phyloP scores from a whole-genome alignment of 2,888 invertebrate genomes.

The Archaeoteleia sp. region DNA sequence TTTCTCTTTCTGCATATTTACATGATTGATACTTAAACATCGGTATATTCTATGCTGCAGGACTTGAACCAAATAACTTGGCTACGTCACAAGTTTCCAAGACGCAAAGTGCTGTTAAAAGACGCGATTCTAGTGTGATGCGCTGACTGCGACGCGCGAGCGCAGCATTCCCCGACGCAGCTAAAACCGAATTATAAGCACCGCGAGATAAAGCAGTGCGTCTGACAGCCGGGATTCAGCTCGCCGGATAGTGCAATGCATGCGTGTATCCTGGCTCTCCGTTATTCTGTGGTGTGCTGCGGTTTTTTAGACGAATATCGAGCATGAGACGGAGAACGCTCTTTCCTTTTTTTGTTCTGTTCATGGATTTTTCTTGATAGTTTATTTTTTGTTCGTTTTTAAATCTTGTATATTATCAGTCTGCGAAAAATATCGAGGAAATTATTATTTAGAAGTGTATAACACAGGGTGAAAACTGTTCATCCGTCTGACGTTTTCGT shows the following conservation, averaged over 20 bases:
- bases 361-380: too few relatives aligned
- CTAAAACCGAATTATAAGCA: slow-evolving; percentile 40
- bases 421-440: too few relatives aligned
- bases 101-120: slow-evolving; percentile 63
- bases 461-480: too few relatives aligned
- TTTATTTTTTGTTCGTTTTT: too few relatives aligned
- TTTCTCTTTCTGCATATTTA: slow-evolving; percentile 40
- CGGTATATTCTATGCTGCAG: slow-evolving; percentile 72
- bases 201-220: too few relatives aligned
- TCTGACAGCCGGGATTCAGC: slow-evolving; percentile 32
- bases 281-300: slow-evolving; percentile 72
- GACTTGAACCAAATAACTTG: slow-evolving; percentile 73
- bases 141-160: slow-evolving; percentile 58
- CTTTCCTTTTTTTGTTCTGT: too few relatives aligned
- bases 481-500: too few relatives aligned
- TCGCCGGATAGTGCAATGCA: slow-evolving; percentile 21
- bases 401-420: too few relatives aligned
- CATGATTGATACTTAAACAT: slow-evolving; percentile 59
- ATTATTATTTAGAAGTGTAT: too few relatives aligned
- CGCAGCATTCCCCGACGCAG: slow-evolving; percentile 55
- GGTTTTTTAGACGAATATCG: slow-evolving; percentile 4
- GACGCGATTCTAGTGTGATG: slow-evolving; percentile 61
- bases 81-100: slow-evolving; percentile 69
- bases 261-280: slow-evolving; percentile 54
- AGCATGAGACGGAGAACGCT: too few relatives aligned